Conservation (phyloP, 1,140 invertebrate genomes). For the Zaprionus davidi region DNA sequence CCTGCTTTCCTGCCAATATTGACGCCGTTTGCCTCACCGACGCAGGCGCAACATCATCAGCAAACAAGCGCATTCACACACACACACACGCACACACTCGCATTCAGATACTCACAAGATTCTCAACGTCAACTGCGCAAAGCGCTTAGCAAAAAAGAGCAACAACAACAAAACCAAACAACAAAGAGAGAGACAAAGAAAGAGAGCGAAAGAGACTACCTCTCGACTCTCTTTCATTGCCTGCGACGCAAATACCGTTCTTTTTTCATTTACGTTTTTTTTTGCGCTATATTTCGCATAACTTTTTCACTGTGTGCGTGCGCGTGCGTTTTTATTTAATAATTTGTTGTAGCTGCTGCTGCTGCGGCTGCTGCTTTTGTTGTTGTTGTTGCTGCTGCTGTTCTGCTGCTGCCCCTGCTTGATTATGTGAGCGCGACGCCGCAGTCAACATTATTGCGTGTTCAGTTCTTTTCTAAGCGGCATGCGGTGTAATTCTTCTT, state of each 20-base stretch:
- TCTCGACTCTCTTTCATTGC: slow-evolving; percentile 45
- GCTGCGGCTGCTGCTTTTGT: not conserved
- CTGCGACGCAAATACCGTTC: slow-evolving; percentile 81
- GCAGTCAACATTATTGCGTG: slow-evolving; percentile 64
- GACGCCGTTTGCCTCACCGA: not conserved
- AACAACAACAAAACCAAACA: not conserved
- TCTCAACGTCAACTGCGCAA: slow-evolving; percentile 28
- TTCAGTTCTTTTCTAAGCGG: slow-evolving; percentile 84
- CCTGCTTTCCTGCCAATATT: not conserved
- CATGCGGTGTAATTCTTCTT: slow-evolving; percentile 79
- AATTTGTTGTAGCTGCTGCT: slow-evolving; percentile 49
- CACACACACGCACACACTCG: not conserved
- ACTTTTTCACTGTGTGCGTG: slow-evolving; percentile 57
- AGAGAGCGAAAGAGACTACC: slow-evolving; percentile 5
- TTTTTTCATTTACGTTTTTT: slow-evolving; percentile 49
- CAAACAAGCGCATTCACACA: not conserved
- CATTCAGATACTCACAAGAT: slow-evolving; percentile 1
- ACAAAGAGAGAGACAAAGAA: not conserved
- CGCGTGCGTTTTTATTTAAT: slow-evolving; percentile 76
- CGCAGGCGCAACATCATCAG: slow-evolving; percentile 36
- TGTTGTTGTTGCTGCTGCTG: slow-evolving; percentile 32
- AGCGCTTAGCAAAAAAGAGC: slow-evolving; percentile 14
- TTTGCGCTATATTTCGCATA: slow-evolving; percentile 67
- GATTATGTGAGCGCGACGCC: slow-evolving; percentile 64
- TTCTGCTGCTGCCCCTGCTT: slow-evolving; percentile 53